These are phyloP conservation scores for Epinotia nisella DNA, from an alignment of 2,888 invertebrate species.

Conservation along the genomic window DNA sequence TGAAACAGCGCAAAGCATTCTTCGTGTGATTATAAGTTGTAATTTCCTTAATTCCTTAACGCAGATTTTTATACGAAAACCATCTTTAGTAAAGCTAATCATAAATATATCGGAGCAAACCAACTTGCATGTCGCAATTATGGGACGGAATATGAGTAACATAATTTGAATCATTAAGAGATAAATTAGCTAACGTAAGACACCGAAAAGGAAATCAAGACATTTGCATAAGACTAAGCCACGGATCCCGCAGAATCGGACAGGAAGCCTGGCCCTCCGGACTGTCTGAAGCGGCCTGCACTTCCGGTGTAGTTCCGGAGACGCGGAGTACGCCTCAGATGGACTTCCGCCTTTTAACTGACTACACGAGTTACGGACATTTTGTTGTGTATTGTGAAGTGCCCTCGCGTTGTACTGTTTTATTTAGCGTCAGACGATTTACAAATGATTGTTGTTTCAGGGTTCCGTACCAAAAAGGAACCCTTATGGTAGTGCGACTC, in stretches of 20 bases:
- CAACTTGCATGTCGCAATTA: background rate
- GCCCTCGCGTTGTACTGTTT: slow-evolving; percentile 41
- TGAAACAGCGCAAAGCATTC: background rate
- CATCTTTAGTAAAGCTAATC: too few species aligned
- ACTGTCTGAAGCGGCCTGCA: slow-evolving; percentile 64
- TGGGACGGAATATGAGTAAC: background rate
- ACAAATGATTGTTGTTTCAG: slow-evolving; percentile 9
- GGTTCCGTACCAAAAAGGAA: too few species aligned
- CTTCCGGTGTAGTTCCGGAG: slow-evolving; percentile 63
- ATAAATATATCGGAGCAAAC: too few species aligned
- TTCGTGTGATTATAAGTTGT: too few species aligned
- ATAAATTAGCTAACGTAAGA: slow-evolving; percentile 26
- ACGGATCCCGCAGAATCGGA: slow-evolving; percentile 53
- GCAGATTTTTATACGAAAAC: background rate
- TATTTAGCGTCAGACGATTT: slow-evolving; percentile 4
- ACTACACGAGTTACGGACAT: slow-evolving; percentile 53
- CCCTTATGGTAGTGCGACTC: too few species aligned
- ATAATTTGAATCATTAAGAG: too few species aligned
- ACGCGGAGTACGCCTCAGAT: slow-evolving; percentile 66
- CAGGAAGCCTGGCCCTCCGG: slow-evolving; percentile 70
- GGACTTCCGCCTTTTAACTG: slow-evolving; percentile 80
- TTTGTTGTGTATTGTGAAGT: slow-evolving; percentile 47
- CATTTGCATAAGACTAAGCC: slow-evolving; percentile 58
- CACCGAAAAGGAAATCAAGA: slow-evolving; percentile 39
- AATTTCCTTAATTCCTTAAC: background rate